Evolutionary conservation across 2,113 vertebrate genomes (phyloP).

Genomic region (Campylorhamphus procurvoides): DNA sequence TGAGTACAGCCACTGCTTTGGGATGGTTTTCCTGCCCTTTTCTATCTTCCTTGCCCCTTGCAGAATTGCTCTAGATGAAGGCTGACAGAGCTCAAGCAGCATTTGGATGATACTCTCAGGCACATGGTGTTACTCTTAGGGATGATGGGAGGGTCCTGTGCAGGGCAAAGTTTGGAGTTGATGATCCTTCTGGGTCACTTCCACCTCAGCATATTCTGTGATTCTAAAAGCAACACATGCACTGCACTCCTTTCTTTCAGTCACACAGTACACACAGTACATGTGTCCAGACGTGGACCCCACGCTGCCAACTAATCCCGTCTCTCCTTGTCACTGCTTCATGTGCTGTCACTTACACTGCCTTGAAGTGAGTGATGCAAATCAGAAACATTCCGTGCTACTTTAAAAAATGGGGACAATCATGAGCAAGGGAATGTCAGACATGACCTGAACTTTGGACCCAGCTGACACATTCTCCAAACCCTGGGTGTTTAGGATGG

Average conservation of each 20-base stretch:
- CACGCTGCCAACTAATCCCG: not conserved
- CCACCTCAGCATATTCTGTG: not conserved
- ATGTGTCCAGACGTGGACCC: not conserved
- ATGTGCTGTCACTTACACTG: not conserved
- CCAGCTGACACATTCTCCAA: not conserved
- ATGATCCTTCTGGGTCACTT: not conserved
- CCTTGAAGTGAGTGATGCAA: not conserved
- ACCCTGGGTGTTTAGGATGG: not conserved
- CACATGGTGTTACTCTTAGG: not conserved
- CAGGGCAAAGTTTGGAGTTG: not conserved
- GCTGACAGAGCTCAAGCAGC: not conserved
- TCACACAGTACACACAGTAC: fast-evolving
- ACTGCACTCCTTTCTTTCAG: not conserved
- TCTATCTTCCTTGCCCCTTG: not conserved
- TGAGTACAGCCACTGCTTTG: not conserved
- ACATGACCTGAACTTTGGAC: not conserved
- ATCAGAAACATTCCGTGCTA: not conserved
- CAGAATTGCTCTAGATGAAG: not conserved
- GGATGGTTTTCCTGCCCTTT: not conserved
- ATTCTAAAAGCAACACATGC: not conserved
- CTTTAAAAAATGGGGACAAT: not conserved
- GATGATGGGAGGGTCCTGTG: not conserved
- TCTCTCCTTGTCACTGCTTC: not conserved
- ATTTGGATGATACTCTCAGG: not conserved
- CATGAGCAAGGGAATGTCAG: not conserved